Base-by-base conservation (phyloP, 2,797 vertebrate species). In the Apogon hyalosoma region DNA sequence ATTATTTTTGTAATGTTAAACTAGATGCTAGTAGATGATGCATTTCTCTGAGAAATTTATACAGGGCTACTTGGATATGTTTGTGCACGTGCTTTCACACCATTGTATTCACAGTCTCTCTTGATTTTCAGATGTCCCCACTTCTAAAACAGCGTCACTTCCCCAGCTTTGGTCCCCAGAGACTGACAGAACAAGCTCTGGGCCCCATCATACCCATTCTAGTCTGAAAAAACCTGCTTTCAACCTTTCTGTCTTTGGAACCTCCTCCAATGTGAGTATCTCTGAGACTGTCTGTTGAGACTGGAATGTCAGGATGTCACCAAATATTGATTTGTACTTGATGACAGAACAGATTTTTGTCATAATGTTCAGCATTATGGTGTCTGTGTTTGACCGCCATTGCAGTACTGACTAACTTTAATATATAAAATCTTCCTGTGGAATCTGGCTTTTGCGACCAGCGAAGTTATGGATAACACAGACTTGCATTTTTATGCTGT, bases 191-290 rank as follows among this genome's bases (percentile, higher is more conserved):
- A 91, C 93, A 83, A 94, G 94, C 74, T 91, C 94, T 60, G 91
- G 95, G 58, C 92, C 93, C 24, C 97, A 97, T 21, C 93, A 93
- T 45, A 86, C 94, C 60, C 92, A 96, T 63, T 82, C 93, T 71
- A 94, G 93, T 83, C 92, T 96, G 75, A 98, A 97, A 91, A 98
- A 94, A 86, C 97, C 98, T 80, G 91, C 96, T 10, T 99, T 99
- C 90, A 99, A 99, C 90, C 90, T 99, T 65, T 98, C 97, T 57
- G 96, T 96, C 66, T 99, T 99, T 90, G 96, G 96, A 73, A 93
- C 83, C 0, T 91, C 93, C 2, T 92, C 92, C 31, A 87, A 87
- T 57, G 94, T 95, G 79, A 94, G 93, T 92, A 21, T 61, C 11
- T 49, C 4, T 12, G 4, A 42, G 3, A 38, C 31, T 43, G 28